phyloP scores from a whole-genome alignment of 2,113 vertebrate species.

The Pterocles burchelli region DNA sequence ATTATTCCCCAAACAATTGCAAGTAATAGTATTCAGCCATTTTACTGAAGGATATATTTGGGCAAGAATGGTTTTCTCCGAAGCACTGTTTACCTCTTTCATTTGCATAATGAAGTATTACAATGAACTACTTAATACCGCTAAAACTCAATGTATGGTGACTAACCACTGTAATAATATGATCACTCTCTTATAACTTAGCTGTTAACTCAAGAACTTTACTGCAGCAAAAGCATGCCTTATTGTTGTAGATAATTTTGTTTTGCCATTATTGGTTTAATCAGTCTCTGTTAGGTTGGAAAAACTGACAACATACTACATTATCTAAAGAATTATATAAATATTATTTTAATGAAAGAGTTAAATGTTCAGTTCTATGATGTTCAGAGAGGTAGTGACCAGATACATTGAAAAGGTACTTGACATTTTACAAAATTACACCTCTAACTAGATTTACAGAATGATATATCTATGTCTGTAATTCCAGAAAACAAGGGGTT shows the following conservation, averaged over 20 bases:
- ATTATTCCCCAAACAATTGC: neutral
- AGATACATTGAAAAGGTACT: neutral
- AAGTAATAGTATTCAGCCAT: neutral
- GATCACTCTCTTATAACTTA: neutral
- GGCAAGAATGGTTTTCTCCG: neutral
- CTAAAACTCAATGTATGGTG: neutral
- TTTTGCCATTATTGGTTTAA: neutral
- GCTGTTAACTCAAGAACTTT: neutral
- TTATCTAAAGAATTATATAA: neutral
- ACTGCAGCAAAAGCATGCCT: neutral
- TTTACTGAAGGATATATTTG: neutral
- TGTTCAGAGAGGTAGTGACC: neutral
- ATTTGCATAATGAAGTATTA: neutral
- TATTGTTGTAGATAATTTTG: neutral
- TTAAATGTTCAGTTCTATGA: neutral
- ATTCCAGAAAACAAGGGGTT: neutral
- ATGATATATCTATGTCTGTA: neutral
- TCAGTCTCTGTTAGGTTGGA: neutral
- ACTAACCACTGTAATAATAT: neutral
- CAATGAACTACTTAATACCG: neutral
- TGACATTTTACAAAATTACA: neutral
- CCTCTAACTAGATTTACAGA: neutral
- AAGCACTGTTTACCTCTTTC: neutral
- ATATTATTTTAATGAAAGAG: neutral
- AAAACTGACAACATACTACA: neutral